Base-by-base conservation (phyloP, 2,888 invertebrate genomes). In the Isoperla grammatica region DNA sequence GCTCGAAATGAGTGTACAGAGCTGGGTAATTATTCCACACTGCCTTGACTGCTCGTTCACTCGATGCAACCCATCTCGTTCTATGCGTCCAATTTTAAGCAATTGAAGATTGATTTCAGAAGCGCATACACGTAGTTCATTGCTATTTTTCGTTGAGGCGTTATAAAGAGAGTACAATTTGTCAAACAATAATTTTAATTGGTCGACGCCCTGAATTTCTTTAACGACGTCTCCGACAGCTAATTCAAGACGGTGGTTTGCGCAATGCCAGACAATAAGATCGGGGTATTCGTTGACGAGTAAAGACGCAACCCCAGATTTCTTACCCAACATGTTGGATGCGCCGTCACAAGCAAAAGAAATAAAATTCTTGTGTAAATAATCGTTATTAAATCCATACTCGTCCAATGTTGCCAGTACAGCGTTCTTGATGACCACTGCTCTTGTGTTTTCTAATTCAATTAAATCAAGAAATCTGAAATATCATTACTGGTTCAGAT, bases 181-280 rank as follows among this genome's bases (percentile, higher is more conserved):
- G 56, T 65, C 63, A 37, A 65, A 61, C 54, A 65, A 61, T 17
- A 23, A 19, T 56, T 65, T 54, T 22, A 65, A 63, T 37, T 65
- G 60, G 49, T 65, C 63, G 20, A 61, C 56, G 17, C 59, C 62
- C n/a, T 37, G 49, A 35, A 65, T 57, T 17, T 64, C 56, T 54
- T 62, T 57, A 12, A 63, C 29, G 8, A 57, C 50, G 48, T 65
- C 57, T 48, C 53, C 45, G 12, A 65, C 48, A 12, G 55, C 57
- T 20, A 65, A 46, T 45, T 65, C 49, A 20, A 64, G 29, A 15
- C 55, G 50, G 40, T 63, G 64, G 6, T 57, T 56, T 40, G 55
- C 53, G 57, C 61, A 65, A 29, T 65, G 65, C 64, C 62, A 65
- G 15, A 23, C 56, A 39, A 60, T 56, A 23, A 64, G 54, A 29